Base-by-base conservation (phyloP, 2,797 vertebrate species). In the Cynodonichthys magdalenae region DNA sequence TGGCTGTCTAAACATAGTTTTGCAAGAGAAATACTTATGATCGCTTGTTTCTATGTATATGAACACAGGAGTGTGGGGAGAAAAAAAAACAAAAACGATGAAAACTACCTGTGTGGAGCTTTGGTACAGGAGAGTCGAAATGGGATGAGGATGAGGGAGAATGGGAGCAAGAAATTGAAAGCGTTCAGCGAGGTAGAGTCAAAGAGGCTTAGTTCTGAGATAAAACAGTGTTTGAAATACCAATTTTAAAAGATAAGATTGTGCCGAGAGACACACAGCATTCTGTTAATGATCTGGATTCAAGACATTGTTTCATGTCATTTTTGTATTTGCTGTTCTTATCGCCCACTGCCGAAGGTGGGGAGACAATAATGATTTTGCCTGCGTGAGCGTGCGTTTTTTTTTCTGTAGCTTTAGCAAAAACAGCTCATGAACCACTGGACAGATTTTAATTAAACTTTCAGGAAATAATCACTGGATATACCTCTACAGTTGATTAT, bases 31-130 rank as follows among this genome's bases (percentile, higher is more conserved):
- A 80, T 14, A 18, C 44, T 65, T 58, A 56, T 46, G 61, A 49
- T 66, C 62, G 71, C 66, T 67, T 73, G 69, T 75, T 79, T 83
- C 51, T 55, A 64, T 81, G 60, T 87, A 84, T 82, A 69, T 81
- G 74, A 83, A 81, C 69, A 60, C 48, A 74, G 8, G 53, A 82
- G 59, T 90, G 83, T 89, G 84, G 81, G 81, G 87, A 24, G 24
- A 90, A 11, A 36, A 36, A 36, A 36, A 3, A 31, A 31, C 8
- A 8, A 84, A 69, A 50, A 36, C 44, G 61, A 70, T 49, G 48
- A 72, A 73, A 81, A 77, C 69, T 42, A 75, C 80, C 56, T 57
- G 65, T 47, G 66, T 78, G 75, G 74, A 75, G 79, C 45, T 68
- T 73, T 63, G 48, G 59, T 50, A 53, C 0, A 14, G 29, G 53